These are phyloP conservation scores for Leptobrachium leishanense DNA, from an alignment of 2,113 vertebrate genomes.

Conservation along the genomic window DNA sequence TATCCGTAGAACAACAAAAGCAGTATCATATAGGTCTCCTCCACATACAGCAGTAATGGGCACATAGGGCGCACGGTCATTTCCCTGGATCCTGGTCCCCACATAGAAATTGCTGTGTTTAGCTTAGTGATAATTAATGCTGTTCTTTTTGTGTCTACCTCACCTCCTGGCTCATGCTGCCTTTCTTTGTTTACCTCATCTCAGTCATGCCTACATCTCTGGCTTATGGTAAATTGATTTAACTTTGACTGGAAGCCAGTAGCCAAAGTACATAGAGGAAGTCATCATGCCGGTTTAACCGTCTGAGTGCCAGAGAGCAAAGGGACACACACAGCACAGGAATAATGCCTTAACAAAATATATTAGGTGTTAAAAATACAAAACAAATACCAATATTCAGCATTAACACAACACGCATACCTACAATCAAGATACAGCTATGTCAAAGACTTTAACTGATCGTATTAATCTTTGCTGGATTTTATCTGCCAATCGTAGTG, in stretches of 20 bases:
- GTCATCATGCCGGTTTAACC: neutral
- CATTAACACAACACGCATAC: too few species aligned
- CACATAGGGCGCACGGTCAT: neutral
- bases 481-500: too few species aligned
- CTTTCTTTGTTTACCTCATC: slow-evolving; percentile 22
- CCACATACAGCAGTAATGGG: too few species aligned
- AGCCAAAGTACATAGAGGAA: neutral
- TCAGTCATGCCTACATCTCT: slow-evolving; percentile 6
- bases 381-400: too few species aligned
- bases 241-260: slow-evolving; percentile 36
- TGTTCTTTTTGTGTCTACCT: slow-evolving; percentile 14
- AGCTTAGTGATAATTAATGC: slow-evolving; percentile 30
- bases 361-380: too few species aligned
- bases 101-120: slow-evolving; percentile 8
- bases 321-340: too few species aligned
- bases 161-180: neutral
- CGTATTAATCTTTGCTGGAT: too few species aligned
- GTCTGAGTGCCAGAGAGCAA: neutral
- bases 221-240: slow-evolving; percentile 31
- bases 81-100: neutral
- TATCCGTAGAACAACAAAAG: too few species aligned
- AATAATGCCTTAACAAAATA: too few species aligned
- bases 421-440: too few species aligned
- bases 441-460: too few species aligned
- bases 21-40: too few species aligned